A percentile compares a stretch with the other conserved stretches of the same genome.
phyloP scores from a whole-genome alignment of 2,797 vertebrate species.

The Gobio occitaniae region DNA sequence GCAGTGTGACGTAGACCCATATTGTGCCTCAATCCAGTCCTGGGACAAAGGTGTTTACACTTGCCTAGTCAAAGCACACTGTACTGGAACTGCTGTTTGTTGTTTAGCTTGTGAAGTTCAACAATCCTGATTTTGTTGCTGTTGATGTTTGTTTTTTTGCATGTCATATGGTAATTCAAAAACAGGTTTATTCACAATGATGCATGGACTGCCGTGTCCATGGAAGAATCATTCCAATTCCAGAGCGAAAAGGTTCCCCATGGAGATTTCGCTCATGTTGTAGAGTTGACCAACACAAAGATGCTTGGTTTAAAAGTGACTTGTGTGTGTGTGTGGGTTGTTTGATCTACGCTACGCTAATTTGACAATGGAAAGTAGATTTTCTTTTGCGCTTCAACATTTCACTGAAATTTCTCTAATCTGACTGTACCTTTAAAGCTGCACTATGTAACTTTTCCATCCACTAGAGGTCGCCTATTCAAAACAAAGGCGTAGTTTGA shows the following conservation, averaged over 20 bases:
- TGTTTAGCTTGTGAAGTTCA: conserved; percentile 30
- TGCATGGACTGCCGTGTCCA: neutral
- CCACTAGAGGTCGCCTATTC: no score
- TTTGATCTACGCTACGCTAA: no score
- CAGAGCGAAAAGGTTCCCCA: neutral
- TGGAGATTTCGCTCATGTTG: neutral
- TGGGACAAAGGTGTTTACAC: conserved; percentile 78
- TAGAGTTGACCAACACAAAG: neutral
- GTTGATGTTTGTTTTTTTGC: conserved; percentile 58
- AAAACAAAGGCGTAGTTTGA: no score
- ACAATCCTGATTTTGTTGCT: neutral
- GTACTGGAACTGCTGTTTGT: conserved; percentile 55
- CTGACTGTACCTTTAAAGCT: no score
- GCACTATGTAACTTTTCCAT: no score
- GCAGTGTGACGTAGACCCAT: conserved; percentile 67
- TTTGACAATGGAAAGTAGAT: no score
- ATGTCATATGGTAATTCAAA: neutral
- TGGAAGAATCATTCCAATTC: neutral
- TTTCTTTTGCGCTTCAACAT: no score
- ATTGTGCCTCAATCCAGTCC: conserved; percentile 73
- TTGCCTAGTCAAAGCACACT: conserved; percentile 46
- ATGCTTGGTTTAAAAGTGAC: neutral
- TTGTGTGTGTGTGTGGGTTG: neutral
- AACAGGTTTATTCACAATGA: neutral
- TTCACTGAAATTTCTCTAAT: no score